Evolutionary conservation across 2,888 invertebrate species (phyloP).

Genomic region (Apamea sordens): DNA sequence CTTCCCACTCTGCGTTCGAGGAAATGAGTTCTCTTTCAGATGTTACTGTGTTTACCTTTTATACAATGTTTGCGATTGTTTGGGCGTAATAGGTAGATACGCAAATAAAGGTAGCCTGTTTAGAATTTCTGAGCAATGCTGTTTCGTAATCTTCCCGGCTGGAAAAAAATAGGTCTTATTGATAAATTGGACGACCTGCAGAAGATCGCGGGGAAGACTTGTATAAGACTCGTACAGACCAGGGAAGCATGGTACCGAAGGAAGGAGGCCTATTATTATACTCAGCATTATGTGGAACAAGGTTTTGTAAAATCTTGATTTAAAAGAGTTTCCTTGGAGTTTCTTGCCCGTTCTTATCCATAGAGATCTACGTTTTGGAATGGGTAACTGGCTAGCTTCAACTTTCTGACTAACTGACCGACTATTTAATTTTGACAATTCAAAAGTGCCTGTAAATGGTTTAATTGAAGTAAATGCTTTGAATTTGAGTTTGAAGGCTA

Average conservation of each 20-base stretch:
- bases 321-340: too few relatives aligned
- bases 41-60: slow-evolving; percentile 36
- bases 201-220: neutral
- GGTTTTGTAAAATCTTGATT: neutral
- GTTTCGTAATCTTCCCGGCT: neutral
- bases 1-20: slow-evolving; percentile 40
- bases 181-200: neutral
- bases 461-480: too few relatives aligned
- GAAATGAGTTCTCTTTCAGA: slow-evolving; percentile 52
- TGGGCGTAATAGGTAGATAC: slow-evolving; percentile 3
- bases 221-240: neutral
- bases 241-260: neutral
- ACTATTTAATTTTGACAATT: too few relatives aligned
- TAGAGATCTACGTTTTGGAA: too few relatives aligned
- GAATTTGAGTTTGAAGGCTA: too few relatives aligned
- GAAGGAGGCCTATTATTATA: neutral
- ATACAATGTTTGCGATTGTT: slow-evolving; percentile 16
- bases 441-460: too few relatives aligned
- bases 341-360: too few relatives aligned
- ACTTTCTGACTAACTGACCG: too few relatives aligned
- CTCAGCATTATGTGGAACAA: neutral
- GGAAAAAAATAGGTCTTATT: neutral
- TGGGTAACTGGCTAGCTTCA: too few relatives aligned
- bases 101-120: neutral
- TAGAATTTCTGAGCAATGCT: neutral